phyloP scores from a whole-genome alignment of 1,140 invertebrate genomes.

The Calosoma granatense region DNA sequence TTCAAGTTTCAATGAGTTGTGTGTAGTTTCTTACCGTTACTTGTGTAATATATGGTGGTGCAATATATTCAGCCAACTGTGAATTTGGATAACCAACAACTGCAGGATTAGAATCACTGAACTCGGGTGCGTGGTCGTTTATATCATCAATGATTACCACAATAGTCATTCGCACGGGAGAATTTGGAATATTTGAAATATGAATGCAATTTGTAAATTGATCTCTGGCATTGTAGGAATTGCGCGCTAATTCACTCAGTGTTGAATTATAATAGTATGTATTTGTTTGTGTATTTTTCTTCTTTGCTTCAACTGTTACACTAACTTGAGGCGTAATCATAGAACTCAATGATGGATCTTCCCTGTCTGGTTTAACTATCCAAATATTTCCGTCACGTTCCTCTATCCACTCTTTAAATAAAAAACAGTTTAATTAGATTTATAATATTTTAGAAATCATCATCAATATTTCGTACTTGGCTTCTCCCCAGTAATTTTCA shows the following conservation, averaged over 20 bases:
- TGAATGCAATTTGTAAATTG: neutral
- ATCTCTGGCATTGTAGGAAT: neutral
- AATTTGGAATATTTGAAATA: slow-evolving; percentile 24
- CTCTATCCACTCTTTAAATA: neutral
- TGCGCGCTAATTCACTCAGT: neutral
- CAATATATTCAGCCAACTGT: slow-evolving; percentile 31
- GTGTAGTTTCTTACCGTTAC: slow-evolving; percentile 30
- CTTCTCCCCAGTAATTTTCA: neutral
- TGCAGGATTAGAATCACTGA: slow-evolving; percentile 32
- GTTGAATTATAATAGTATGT: neutral
- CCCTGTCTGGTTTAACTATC: neutral
- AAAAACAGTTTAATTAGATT: neutral
- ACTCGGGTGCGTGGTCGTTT: slow-evolving; percentile 39
- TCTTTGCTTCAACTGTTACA: no score
- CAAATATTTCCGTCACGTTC: neutral
- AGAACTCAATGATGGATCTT: neutral
- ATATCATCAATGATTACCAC: slow-evolving; percentile 40
- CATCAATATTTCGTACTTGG: no score
- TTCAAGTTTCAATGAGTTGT: neutral
- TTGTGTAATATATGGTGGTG: slow-evolving; percentile 34
- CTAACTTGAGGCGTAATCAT: neutral
- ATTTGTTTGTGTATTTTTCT: neutral
- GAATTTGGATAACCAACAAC: slow-evolving; percentile 35
- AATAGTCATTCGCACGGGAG: slow-evolving; percentile 29
- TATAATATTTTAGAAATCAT: neutral